Conservation (phyloP, 1,140 invertebrate genomes). For the Teleopsis dalmanni region DNA sequence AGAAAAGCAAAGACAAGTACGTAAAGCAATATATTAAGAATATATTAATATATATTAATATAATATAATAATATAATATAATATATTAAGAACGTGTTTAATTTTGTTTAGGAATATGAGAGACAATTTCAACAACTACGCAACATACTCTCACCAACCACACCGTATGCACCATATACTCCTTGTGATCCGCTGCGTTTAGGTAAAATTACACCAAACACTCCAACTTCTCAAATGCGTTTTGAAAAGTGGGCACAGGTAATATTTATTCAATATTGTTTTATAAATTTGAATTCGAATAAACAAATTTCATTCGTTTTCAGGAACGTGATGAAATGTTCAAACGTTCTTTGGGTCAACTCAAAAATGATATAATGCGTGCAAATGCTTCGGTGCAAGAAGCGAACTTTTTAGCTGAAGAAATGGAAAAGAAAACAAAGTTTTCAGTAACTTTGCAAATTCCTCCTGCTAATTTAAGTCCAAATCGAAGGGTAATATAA, state of each 20-base stretch:
- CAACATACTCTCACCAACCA: slow-evolving; percentile 85
- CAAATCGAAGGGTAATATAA: slow-evolving; percentile 77
- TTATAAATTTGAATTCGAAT: too few species aligned
- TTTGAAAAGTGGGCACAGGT: slow-evolving; percentile 81
- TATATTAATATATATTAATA: too few species aligned
- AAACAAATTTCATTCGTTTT: too few species aligned
- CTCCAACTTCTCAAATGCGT: slow-evolving; percentile 80
- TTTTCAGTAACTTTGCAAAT: slow-evolving; percentile 97
- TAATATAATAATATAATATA: too few species aligned
- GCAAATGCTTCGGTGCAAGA: slow-evolving; percentile 93
- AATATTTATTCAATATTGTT: too few species aligned
- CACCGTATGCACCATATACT: slow-evolving; percentile 75
- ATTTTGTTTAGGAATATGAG: slow-evolving; percentile 95
- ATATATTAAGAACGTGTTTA: too few species aligned
- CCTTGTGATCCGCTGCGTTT: slow-evolving; percentile 69
- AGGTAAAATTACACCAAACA: slow-evolving; percentile 71
- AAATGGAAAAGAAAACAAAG: slow-evolving; percentile 84
- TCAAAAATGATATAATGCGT: slow-evolving; percentile 86
- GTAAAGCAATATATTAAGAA: background rate
- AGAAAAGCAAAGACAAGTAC: slow-evolving; percentile 78
- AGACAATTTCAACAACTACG: slow-evolving; percentile 89
- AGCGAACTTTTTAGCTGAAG: slow-evolving; percentile 90
- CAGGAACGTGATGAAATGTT: slow-evolving; percentile 79
- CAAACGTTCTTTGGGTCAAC: slow-evolving; percentile 74
- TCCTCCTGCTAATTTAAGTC: slow-evolving; percentile 90